Evolutionary conservation across 2,888 invertebrate genomes (phyloP), one percentile per base, ranked within the genome.

Genomic region (Physocephala rufipes): DNA sequence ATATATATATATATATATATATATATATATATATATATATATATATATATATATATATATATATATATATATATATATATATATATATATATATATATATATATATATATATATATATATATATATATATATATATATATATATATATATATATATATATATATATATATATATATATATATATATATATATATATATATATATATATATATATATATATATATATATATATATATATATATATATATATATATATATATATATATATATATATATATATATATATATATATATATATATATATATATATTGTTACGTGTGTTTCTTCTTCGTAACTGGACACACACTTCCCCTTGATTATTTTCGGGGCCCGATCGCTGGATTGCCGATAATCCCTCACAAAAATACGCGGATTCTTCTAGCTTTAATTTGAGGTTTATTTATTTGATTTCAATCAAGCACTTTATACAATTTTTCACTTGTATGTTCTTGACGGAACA

Each of bases 231-330:
- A 45, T 45, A 64, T 64, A 26, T 64, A 13, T 64, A 49, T 65
- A 49, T 65, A 49, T 65, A 49, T 65, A 49, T 65, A 49, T 65
- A 26, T 65, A 49, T 65, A 49, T 65, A 49, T 65, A 49, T 65
- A 26, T 65, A 49, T 65, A 45, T 64, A 45, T 36, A 45, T 64
- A n/a, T 43, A 47, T 15, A 47, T 47, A 16, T 1, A 47, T 47
- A 16, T 47, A 47, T 47, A 15, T 47, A 1, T 16, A 47, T 47
- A 16, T 15, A 47, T 47, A 15, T 65, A 21, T 47, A 13, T 47
- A 36, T 15, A 65, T n/a, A n/a, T n/a, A n/a, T n/a, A n/a, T n/a
- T n/a, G n/a, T n/a, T n/a, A n/a, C n/a, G n/a, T n/a, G n/a, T n/a
- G n/a, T n/a, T n/a, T n/a, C n/a, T n/a, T n/a, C n/a, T n/a, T n/a